phyloP scores from a whole-genome alignment of 2,888 invertebrate species.

The Octodonta nipae region DNA sequence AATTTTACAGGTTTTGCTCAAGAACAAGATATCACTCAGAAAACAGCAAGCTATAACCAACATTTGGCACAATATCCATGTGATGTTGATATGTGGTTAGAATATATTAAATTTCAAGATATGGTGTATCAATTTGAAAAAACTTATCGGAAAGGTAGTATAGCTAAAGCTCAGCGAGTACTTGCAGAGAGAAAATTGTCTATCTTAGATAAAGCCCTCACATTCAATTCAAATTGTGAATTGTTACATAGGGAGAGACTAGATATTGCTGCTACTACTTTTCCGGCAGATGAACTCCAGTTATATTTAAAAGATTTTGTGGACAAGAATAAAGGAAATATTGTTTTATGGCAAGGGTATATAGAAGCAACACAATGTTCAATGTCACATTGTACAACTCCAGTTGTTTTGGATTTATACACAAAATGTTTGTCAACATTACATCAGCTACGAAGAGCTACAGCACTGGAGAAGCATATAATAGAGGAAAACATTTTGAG shows the following conservation, averaged over 20 bases:
- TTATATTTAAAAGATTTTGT: conserved; percentile 36
- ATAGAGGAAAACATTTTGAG: conserved; percentile 33
- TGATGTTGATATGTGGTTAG: conserved; percentile 45
- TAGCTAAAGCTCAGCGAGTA: conserved; percentile 34
- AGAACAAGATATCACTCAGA: conserved; percentile 38
- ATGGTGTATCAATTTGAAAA: conserved; percentile 35
- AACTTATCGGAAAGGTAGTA: conserved; percentile 32
- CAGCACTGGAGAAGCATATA: conserved; percentile 26
- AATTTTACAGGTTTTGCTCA: conserved; percentile 27
- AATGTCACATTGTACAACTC: conserved; percentile 48
- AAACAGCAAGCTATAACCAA: conserved; percentile 42
- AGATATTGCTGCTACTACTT: conserved; percentile 37
- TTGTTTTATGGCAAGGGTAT: conserved; percentile 40
- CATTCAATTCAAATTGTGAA: conserved; percentile 41
- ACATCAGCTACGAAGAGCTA: conserved; percentile 32
- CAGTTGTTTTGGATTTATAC: conserved; percentile 45
- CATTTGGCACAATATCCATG: conserved; percentile 38
- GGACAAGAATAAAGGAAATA: conserved; percentile 37
- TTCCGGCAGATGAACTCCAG: conserved; percentile 47
- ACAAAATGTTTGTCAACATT: conserved; percentile 37
- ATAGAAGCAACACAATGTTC: conserved; percentile 42
- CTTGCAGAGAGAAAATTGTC: conserved; percentile 45
- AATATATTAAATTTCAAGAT: conserved; percentile 47
- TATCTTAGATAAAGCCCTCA: conserved; percentile 47
- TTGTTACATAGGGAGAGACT: conserved; percentile 39